Base-by-base conservation (phyloP, 2,797 vertebrate species). In the Sebastes paucispinis region DNA sequence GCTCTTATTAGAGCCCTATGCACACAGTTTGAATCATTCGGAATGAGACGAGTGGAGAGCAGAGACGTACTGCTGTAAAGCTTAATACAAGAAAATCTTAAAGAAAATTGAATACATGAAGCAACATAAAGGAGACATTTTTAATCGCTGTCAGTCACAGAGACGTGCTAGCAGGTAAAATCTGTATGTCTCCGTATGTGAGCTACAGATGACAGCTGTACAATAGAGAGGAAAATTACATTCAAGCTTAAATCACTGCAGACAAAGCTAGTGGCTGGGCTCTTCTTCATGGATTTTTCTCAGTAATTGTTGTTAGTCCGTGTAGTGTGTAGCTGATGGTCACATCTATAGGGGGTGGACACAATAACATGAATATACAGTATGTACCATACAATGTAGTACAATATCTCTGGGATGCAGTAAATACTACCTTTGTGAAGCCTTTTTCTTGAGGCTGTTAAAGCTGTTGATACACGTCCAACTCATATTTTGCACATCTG, bases 171-270 rank as follows among this genome's bases (percentile, higher is more conserved):
- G 34, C 5, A 64, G 65, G 50, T 78, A 71, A 62, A 68, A 36
- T 6, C 75, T 29, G 32, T 36, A 31, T 24, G 73, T 39, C 20
- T 80, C 63, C 43, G 62, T 34, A 73, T 43, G 25, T 34, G 63
- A 67, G 77, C 34, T 43, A 39, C 73, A 76, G 60, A 75, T 71
- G 80, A 54, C 82, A 79, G 62, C 29, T 73, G n/a, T 47, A 32
- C 34, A 64, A 74, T 59, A 32, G 3, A 71, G 8, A 18, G 8
- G 8, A 34, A 55, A 59, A 68, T 54, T 27, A 67, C 25, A 59
- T 8, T 34, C 57, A 69, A 43, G 34, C 76, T 58, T 57, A 66
- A 58, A 80, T 66, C 57, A 20, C 4, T 58, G 32, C 12, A 62
- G 74, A 75, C 25, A 76, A 75, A 80, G 36, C 13, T 6, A 58